phyloP scores from a whole-genome alignment of 2,797 vertebrate genomes.

The Danionella dracula region DNA sequence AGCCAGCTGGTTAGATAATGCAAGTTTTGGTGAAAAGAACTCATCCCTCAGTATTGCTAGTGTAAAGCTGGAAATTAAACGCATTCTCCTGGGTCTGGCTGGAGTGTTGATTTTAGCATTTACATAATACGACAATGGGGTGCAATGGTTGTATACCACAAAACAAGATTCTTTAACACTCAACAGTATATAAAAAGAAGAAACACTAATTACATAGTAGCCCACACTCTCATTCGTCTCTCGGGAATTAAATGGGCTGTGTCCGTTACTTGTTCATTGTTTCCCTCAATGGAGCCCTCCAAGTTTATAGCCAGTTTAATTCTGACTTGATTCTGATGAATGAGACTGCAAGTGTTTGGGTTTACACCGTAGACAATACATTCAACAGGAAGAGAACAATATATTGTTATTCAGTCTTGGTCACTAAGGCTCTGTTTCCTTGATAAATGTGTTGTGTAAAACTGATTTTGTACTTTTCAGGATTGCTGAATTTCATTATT shows the following conservation, averaged over 20 bases:
- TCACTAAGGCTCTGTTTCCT: slow-evolving; percentile 12
- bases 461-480: not conserved
- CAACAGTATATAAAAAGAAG: not conserved
- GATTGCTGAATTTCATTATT: too few relatives aligned
- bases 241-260: too few relatives aligned
- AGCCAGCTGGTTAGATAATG: slow-evolving; percentile 15
- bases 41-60: slow-evolving; percentile 21
- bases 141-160: too few relatives aligned
- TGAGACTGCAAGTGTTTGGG: too few relatives aligned
- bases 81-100: too few relatives aligned
- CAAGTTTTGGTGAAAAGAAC: slow-evolving; percentile 14
- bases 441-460: too few relatives aligned
- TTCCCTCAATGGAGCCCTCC: not conserved
- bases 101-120: too few relatives aligned
- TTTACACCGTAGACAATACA: too few relatives aligned
- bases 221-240: not conserved
- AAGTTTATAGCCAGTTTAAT: not conserved
- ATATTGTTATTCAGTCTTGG: slow-evolving; percentile 13
- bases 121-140: too few relatives aligned
- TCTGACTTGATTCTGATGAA: slow-evolving; percentile 23
- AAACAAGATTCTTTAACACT: too few relatives aligned
- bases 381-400: slow-evolving; percentile 13
- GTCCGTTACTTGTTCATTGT: not conserved
- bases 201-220: not conserved
- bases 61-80: too few relatives aligned